Conservation (phyloP, 2,113 vertebrate genomes). For the Tragulus kanchil region DNA sequence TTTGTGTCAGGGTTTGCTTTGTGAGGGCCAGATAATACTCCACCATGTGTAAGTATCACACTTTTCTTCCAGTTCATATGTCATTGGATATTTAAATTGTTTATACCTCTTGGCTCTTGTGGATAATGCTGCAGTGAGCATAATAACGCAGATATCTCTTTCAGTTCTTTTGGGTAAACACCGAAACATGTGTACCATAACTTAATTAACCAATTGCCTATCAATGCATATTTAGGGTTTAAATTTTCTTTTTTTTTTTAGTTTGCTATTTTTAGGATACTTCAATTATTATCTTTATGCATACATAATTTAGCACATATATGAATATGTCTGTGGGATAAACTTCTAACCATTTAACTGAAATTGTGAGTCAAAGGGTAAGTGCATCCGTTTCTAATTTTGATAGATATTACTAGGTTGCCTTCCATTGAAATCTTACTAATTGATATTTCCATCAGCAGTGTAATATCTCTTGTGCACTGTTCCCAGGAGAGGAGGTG, state of each 20-base stretch:
- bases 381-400: background rate
- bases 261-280: background rate
- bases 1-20: background rate
- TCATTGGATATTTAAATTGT: background rate
- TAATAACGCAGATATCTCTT: background rate
- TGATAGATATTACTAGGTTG: slow-evolving; percentile 44
- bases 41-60: background rate
- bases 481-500: background rate
- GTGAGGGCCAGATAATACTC: background rate
- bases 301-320: background rate
- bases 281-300: slow-evolving; percentile 3
- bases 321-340: background rate
- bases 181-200: background rate
- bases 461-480: background rate
- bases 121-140: background rate
- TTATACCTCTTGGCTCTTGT: background rate
- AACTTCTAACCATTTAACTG: slow-evolving; percentile 12
- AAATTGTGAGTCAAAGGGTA: background rate
- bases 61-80: background rate
- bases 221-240: background rate
- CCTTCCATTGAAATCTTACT: background rate
- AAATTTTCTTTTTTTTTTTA: background rate
- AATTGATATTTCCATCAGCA: background rate
- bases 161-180: background rate
- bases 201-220: slow-evolving; percentile 28